Base-by-base conservation (phyloP, 2,797 vertebrate genomes). In the Artibeus lituratus region DNA sequence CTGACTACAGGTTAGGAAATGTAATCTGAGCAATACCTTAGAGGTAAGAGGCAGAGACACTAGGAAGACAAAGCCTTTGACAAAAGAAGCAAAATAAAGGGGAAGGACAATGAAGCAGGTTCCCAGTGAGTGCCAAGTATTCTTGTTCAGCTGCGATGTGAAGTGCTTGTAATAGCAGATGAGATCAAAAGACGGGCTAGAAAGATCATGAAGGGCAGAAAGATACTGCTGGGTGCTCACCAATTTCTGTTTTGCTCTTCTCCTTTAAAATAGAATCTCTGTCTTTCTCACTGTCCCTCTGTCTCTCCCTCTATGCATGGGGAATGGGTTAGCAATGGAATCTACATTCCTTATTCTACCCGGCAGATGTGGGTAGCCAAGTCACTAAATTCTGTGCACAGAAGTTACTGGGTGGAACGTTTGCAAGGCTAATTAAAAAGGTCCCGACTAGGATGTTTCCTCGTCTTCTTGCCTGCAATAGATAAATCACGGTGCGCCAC, bases 351-450 rank as follows among this genome's bases (percentile, higher is more conserved):
- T 51, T 77, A 19, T 59, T n/a, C 55, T 73, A 39, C 47, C 32
- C 84, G 39, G 72, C 32, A 85, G 72, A 49, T 26, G 59, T 10
- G 1, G 29, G 29, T 32, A 72, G 42, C 29, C 90, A 62, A 35
- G 83, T 24, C 10, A 96, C 67, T 76, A 76, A 53, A 55, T 55
- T 90, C 55, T 49, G 35, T 32, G 74, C 82, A 49, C 42, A 77
- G 18, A 92, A 73, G 26, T 67, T 55, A 78, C 0, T 24, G 53
- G 32, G 3, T 21, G 87, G 44, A 26, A 14, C 3, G 11, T 81
- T 65, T 21, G 42, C 49, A 57, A 59, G 47, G 49, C 59, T 73
- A n/a, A 39, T 37, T 69, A 0, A 19, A 78, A 69, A 32, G 42
- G 16, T 1, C 42, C 37, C 59, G 44, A 73, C 37, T 10, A 7